Conservation (phyloP, 92 coral and sea anemone species). For the Epizoanthus rinbou region DNA sequence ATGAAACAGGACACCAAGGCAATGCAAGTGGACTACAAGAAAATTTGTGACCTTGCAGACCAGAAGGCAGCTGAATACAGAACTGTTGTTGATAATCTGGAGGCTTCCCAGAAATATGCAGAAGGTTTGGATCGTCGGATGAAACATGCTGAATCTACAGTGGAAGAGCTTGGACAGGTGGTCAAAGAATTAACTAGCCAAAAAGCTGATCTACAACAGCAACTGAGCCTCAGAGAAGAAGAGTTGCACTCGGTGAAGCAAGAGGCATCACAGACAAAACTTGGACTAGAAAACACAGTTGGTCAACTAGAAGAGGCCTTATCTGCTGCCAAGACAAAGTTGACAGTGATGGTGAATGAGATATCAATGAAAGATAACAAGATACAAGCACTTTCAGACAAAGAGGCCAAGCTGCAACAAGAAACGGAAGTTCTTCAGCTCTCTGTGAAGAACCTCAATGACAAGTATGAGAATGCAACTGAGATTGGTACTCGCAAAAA, state of each 20-base stretch:
- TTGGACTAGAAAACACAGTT: slow-evolving; percentile 44
- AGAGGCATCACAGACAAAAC: slow-evolving; percentile 34
- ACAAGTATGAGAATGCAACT: slow-evolving; percentile 48
- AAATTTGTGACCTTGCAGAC: slow-evolving; percentile 81
- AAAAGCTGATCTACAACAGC: slow-evolving; percentile 45
- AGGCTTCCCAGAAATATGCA: slow-evolving; percentile 66
- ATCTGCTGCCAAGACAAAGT: slow-evolving; percentile 36
- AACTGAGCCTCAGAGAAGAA: slow-evolving; percentile 47
- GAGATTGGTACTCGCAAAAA: slow-evolving; percentile 59
- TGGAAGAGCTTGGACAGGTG: slow-evolving; percentile 49
- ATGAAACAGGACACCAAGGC: slow-evolving; percentile 76
- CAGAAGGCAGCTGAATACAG: slow-evolving; percentile 75
- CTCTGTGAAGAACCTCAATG: slow-evolving; percentile 34
- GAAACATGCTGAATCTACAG: slow-evolving; percentile 62
- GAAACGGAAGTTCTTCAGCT: slow-evolving; percentile 43
- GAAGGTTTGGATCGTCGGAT: slow-evolving; percentile 64
- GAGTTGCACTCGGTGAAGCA: slow-evolving; percentile 42
- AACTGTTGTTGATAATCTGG: slow-evolving; percentile 73
- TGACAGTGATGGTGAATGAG: slow-evolving; percentile 46
- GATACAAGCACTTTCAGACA: slow-evolving; percentile 43
- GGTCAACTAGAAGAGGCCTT: slow-evolving; percentile 51
- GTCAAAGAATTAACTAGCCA: slow-evolving; percentile 42
- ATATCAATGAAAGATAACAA: slow-evolving; percentile 45
- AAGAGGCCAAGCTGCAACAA: slow-evolving; percentile 33
- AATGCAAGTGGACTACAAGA: slow-evolving; percentile 82